These are phyloP conservation scores for Lycophotia porphyrea DNA, from an alignment of 2,888 invertebrate genomes.

Conservation along the genomic window DNA sequence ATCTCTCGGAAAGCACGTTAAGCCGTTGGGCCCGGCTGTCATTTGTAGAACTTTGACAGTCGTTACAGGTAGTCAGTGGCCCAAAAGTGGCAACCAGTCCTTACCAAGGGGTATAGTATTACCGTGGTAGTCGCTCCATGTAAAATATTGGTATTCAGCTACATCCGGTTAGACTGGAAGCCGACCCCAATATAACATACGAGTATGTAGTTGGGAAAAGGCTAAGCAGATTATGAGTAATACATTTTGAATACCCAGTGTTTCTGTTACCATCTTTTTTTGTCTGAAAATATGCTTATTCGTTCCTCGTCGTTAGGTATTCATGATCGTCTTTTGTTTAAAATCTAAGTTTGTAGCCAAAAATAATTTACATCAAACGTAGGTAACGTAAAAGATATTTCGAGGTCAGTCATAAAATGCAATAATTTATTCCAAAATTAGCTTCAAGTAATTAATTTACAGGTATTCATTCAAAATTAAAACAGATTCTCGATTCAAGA, in stretches of 20 bases:
- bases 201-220: too few species aligned
- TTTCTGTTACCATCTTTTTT: not conserved
- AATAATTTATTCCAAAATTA: not conserved
- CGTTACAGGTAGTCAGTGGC: too few species aligned
- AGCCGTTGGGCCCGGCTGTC: too few species aligned
- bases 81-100: too few species aligned
- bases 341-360: not conserved
- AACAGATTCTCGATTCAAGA: conserved; percentile 3
- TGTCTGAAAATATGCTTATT: not conserved
- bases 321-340: conserved; percentile 6
- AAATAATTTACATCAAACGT: not conserved
- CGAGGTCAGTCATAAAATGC: conserved; percentile 11
- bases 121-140: too few species aligned
- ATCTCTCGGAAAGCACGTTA: too few species aligned
- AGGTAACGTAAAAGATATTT: conserved; percentile 15
- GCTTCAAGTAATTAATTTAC: conserved; percentile 22
- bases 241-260: not conserved
- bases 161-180: too few species aligned
- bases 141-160: too few species aligned
- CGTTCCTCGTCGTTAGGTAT: not conserved
- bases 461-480: conserved; percentile 20
- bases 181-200: too few species aligned
- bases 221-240: too few species aligned
- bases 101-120: too few species aligned
- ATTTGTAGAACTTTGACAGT: too few species aligned